These are phyloP conservation scores for Dunckerocampus dactyliophorus DNA, from an alignment of 2,113 vertebrate species.

Conservation along the genomic window DNA sequence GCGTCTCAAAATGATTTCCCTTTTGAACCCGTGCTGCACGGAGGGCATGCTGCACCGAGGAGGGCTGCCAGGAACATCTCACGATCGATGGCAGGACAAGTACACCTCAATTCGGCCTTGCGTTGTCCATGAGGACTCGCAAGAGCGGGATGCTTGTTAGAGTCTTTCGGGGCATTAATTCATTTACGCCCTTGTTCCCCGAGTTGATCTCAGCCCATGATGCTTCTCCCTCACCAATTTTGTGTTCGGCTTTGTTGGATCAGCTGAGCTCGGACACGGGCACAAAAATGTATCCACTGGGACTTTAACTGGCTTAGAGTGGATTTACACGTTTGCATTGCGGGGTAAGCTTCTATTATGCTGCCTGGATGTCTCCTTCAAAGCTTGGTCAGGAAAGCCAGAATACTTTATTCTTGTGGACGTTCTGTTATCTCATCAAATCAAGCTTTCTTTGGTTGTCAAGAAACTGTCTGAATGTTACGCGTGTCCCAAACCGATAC, in stretches of 20 bases:
- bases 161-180: not conserved
- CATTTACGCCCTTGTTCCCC: not conserved
- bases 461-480: too few relatives aligned
- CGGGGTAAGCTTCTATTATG: not conserved
- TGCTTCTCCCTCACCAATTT: not conserved
- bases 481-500: too few relatives aligned
- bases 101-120: not conserved
- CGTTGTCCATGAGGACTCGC: too few relatives aligned
- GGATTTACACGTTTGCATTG: not conserved
- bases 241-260: not conserved
- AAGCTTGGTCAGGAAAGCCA: too few relatives aligned
- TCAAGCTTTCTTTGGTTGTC: too few relatives aligned
- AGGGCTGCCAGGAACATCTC: not conserved
- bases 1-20: conserved; percentile 31
- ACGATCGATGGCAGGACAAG: not conserved
- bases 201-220: not conserved
- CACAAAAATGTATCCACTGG: not conserved
- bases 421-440: too few relatives aligned
- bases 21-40: conserved; percentile 35
- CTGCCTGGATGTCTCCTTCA: too few relatives aligned
- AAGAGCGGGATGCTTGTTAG: not conserved
- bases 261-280: conserved; percentile 4
- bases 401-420: too few relatives aligned
- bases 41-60: conserved; percentile 20
- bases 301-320: not conserved